These are phyloP conservation scores for Metellina segmentata DNA, from an alignment of 2,888 invertebrate genomes.

Conservation along the genomic window DNA sequence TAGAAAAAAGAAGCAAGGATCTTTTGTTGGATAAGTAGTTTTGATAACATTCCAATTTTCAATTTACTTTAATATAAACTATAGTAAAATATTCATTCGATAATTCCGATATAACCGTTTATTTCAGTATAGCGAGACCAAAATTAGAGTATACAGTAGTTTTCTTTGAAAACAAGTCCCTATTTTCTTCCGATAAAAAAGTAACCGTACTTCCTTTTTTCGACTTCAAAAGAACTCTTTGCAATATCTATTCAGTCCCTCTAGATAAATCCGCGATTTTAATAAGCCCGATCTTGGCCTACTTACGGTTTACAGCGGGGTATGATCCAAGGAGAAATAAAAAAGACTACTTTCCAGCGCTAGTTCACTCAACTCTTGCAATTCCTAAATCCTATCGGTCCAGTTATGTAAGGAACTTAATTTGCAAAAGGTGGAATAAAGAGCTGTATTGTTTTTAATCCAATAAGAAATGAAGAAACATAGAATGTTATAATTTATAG, in stretches of 20 bases:
- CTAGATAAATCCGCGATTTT: constrained; percentile 2
- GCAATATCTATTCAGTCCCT: constrained; percentile 34
- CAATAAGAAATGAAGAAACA: neutral
- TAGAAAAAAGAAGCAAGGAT: no score
- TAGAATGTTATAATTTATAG: neutral
- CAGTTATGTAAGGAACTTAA: constrained; percentile 32
- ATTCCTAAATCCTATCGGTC: constrained; percentile 26
- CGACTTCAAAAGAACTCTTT: neutral
- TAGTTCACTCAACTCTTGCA: constrained; percentile 42
- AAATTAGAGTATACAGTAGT: no score
- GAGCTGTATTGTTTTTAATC: neutral
- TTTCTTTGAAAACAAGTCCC: neutral
- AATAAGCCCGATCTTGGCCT: constrained; percentile 62
- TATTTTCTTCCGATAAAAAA: neutral
- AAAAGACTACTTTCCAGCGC: constrained; percentile 13
- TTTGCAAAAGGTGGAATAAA: neutral
- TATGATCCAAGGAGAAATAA: constrained; percentile 1
- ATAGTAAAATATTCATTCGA: no score
- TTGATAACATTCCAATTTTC: no score
- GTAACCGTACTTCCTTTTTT: neutral
- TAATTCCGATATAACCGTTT: no score
- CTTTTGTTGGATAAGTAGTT: no score
- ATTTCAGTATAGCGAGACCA: no score
- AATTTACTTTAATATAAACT: no score
- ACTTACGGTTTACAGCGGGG: constrained; percentile 26